These are phyloP conservation scores for Choristoneura fumiferana DNA, from an alignment of 1,140 invertebrate genomes.

Conservation along the genomic window DNA sequence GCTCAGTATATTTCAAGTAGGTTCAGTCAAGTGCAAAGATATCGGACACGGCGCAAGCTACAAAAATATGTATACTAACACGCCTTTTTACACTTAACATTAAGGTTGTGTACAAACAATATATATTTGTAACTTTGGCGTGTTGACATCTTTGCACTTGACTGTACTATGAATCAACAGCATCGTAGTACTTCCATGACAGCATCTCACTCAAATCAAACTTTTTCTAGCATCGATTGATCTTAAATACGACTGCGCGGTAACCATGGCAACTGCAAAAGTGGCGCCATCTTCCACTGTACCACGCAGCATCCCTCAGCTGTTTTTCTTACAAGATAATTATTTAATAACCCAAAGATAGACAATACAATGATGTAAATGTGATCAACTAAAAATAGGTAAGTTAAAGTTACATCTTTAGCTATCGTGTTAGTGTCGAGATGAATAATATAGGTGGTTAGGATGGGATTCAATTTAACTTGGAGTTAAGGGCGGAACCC, in stretches of 20 bases:
- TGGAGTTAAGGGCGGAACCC: not conserved
- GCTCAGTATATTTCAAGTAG: too few species aligned
- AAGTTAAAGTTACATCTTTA: not conserved
- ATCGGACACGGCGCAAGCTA: too few species aligned
- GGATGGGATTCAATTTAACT: slow-evolving; percentile 20
- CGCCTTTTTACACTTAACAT: too few species aligned
- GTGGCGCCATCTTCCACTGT: slow-evolving; percentile 49
- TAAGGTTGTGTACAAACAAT: too few species aligned
- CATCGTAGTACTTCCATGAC: too few species aligned
- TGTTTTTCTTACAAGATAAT: slow-evolving; percentile 40
- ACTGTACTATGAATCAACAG: too few species aligned
- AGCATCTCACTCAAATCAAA: not conserved
- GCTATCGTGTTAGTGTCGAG: slow-evolving; percentile 6
- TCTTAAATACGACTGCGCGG: slow-evolving; percentile 47
- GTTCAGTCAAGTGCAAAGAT: too few species aligned
- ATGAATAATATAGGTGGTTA: slow-evolving; percentile 10
- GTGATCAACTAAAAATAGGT: not conserved
- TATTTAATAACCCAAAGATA: slow-evolving; percentile 19
- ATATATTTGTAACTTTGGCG: too few species aligned
- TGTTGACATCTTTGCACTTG: too few species aligned
- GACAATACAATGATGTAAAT: slow-evolving; percentile 19
- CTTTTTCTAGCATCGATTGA: not conserved
- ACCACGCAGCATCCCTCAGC: slow-evolving; percentile 50
- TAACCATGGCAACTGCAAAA: slow-evolving; percentile 48
- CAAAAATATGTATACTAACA: too few species aligned